Conservation (phyloP, 1,140 invertebrate genomes). For the Matsumurasca onukii region DNA sequence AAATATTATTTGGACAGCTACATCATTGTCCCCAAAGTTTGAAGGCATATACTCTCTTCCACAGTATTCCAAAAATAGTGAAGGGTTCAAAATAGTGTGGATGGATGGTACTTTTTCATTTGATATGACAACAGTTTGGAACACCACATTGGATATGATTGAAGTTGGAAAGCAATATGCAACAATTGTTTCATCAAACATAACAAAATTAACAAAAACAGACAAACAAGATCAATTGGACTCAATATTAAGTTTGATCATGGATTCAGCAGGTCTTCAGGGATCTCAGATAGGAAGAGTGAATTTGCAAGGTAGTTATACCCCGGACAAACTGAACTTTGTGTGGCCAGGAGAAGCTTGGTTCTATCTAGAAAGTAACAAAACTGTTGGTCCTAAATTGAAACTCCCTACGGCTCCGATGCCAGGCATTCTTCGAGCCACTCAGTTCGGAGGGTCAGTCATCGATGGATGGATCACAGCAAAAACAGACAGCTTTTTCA, state of each 20-base stretch:
- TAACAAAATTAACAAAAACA: not conserved
- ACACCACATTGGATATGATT: slow-evolving; percentile 4
- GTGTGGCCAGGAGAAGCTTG: slow-evolving; percentile 13
- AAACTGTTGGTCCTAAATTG: not conserved
- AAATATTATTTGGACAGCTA: slow-evolving; percentile 11
- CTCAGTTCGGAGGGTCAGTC: slow-evolving; percentile 6
- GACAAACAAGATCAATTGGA: not conserved
- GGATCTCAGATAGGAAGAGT: not conserved
- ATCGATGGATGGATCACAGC: not conserved
- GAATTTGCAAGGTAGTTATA: not conserved
- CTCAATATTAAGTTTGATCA: not conserved
- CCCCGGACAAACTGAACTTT: slow-evolving; percentile 13
- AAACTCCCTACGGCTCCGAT: not conserved
- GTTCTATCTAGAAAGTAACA: not conserved
- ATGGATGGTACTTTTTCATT: not conserved
- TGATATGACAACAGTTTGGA: not conserved
- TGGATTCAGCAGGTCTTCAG: not conserved
- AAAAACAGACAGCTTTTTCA: not conserved
- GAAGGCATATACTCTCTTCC: slow-evolving; percentile 1
- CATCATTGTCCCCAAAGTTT: not conserved
- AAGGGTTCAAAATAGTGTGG: not conserved
- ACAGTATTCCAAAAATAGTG: not conserved
- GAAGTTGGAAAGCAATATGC: slow-evolving; percentile 4
- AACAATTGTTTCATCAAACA: not conserved
- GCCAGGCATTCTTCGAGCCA: not conserved